These are phyloP conservation scores for Dendroctonus ponderosae DNA, from an alignment of 1,140 invertebrate genomes.

Conservation along the genomic window DNA sequence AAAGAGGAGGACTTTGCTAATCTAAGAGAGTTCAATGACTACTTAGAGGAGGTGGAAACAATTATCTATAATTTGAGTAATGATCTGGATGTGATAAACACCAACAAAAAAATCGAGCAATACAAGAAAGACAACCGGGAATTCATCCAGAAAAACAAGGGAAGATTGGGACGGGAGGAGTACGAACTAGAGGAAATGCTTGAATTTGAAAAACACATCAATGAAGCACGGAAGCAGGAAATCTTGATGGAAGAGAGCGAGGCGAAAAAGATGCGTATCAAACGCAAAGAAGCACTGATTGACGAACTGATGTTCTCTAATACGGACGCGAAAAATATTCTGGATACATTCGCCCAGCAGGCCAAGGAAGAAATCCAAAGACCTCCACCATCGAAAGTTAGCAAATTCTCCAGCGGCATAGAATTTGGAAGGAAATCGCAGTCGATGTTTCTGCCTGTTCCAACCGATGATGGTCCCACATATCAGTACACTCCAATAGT, in stretches of 20 bases:
- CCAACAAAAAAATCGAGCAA: constrained; percentile 88
- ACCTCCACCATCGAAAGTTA: constrained; percentile 51
- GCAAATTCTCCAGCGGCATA: constrained; percentile 79
- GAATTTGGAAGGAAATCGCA: constrained; percentile 65
- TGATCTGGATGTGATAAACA: constrained; percentile 86
- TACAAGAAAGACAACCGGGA: constrained; percentile 95
- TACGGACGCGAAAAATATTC: constrained; percentile 81
- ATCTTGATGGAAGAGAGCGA: constrained; percentile 65
- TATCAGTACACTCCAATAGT: constrained; percentile 66
- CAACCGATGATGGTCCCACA: constrained; percentile 71
- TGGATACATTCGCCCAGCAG: constrained; percentile 76
- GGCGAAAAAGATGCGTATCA: constrained; percentile 77
- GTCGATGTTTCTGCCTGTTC: constrained; percentile 62
- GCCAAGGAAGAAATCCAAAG: constrained; percentile 56
- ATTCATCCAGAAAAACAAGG: constrained; percentile 83
- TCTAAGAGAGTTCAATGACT: constrained; percentile 87
- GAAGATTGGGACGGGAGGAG: constrained; percentile 67
- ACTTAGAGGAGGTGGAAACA: constrained; percentile 87
- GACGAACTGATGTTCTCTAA: constrained; percentile 94
- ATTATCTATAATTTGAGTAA: constrained; percentile 91
- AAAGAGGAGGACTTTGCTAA: constrained; percentile 85
- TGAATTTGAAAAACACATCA: constrained; percentile 76
- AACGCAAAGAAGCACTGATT: constrained; percentile 86
- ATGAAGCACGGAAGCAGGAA: constrained; percentile 65
- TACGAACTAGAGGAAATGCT: constrained; percentile 85